phyloP scores from a whole-genome alignment of 1,140 invertebrate genomes.

The Zaprionus inermis region DNA sequence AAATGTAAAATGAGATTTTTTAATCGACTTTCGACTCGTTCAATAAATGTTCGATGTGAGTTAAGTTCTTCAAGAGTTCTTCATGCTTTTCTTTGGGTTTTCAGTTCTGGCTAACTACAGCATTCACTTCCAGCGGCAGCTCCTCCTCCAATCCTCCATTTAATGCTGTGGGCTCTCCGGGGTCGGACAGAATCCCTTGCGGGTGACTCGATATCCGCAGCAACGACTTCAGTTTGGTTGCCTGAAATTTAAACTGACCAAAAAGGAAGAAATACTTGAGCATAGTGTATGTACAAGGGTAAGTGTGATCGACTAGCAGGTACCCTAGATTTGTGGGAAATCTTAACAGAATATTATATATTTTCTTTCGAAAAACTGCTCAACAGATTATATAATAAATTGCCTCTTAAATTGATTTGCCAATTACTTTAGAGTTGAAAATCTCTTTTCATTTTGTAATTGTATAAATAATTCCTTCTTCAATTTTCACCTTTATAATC shows the following conservation, averaged over 20 bases:
- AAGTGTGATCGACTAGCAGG: background rate
- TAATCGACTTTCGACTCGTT: constrained; percentile 57
- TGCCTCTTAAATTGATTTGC: too few relatives aligned
- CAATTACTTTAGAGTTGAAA: background rate
- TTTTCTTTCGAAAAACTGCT: background rate
- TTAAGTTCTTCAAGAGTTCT: constrained; percentile 21
- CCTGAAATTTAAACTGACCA: constrained; percentile 76
- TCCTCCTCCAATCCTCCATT: constrained; percentile 35
- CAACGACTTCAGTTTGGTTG: constrained; percentile 77
- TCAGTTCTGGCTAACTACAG: constrained; percentile 69
- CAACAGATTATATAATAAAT: too few relatives aligned
- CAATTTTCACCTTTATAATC: background rate
- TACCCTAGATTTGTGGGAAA: background rate
- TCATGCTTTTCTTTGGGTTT: background rate
- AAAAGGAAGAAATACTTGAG: constrained; percentile 1
- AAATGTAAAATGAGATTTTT: constrained; percentile 27
- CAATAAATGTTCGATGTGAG: constrained; percentile 72
- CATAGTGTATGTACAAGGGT: background rate
- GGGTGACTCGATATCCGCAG: constrained; percentile 68
- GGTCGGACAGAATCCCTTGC: constrained; percentile 51
- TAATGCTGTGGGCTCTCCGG: background rate
- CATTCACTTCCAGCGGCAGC: constrained; percentile 74
- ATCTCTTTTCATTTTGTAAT: background rate
- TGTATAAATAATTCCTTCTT: too few relatives aligned
- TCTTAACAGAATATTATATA: background rate